Evolutionary conservation across 1,140 invertebrate genomes (phyloP), one percentile per base, ranked within the genome.

Genomic region (Bactericera cockerelli): DNA sequence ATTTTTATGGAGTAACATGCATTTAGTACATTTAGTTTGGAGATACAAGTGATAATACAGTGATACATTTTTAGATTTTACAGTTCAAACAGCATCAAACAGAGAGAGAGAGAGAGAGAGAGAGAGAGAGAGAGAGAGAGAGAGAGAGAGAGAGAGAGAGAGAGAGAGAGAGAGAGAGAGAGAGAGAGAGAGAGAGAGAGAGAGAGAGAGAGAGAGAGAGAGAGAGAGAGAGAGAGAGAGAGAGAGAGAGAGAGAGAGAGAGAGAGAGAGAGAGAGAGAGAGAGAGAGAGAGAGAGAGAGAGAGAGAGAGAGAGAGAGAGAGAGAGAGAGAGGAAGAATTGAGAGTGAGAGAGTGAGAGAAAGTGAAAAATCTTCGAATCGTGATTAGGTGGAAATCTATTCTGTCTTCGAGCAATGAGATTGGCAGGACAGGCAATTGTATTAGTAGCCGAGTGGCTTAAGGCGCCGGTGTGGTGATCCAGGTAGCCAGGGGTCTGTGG

Each of bases 101-200:
- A 21, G 55, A 24, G 55, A 24, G 55, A 24, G 55, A 24, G 55
- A 24, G 55, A 24, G 55, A 24, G 55, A 24, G 55, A 24, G 55
- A 24, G 55, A 24, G 55, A 24, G 55, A 56, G 55, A 56, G 55
- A 56, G 55, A 56, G 55, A 56, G 55, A 56, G 55, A 56, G 55
- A 56, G 55, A 56, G 55, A 56, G 55, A 56, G 55, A 56, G 55
- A 56, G 55, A 56, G 55, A 56, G 55, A 56, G 55, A 56, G 55
- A 56, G 55, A 56, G 55, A 56, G 55, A 56, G 55, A 56, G 55
- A 26, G 55, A 56, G 55, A 26, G 24, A 26, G 14, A 24, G 19
- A 56, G 19, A 56, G 19, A 24, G 14, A 24, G 55, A 56, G 55
- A 26, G 55, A 26, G 14, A 21, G 55, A 24, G 14, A 56, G 24